phyloP scores from a whole-genome alignment of 2,797 vertebrate genomes.

The Hippocampus kuda region DNA sequence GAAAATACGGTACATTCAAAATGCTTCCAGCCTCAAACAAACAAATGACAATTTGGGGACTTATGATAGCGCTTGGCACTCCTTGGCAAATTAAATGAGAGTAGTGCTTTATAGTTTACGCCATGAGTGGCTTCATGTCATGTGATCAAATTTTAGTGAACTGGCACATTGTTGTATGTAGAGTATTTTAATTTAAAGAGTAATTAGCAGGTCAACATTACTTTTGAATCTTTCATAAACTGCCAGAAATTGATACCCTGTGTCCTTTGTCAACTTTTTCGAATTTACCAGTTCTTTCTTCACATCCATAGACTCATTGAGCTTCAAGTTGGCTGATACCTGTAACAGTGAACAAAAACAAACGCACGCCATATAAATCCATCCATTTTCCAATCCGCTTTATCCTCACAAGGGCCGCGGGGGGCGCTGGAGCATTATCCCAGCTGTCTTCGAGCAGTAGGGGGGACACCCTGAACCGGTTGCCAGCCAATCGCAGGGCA shows the following conservation, averaged over 20 bases:
- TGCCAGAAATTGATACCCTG: background rate
- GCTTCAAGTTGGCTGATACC: slow-evolving; percentile 89
- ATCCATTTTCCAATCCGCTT: too few relatives aligned
- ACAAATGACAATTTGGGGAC: background rate
- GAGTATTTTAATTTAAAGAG: background rate
- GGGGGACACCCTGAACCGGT: too few relatives aligned
- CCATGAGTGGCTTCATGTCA: background rate
- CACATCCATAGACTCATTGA: slow-evolving; percentile 79
- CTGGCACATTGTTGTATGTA: background rate
- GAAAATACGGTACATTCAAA: background rate
- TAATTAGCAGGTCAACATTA: background rate
- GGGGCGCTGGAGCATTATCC: too few relatives aligned
- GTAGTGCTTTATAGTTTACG: background rate
- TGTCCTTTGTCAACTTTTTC: background rate
- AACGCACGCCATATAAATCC: background rate
- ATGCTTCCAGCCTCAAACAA: background rate
- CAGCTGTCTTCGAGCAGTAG: too few relatives aligned
- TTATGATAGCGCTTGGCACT: background rate
- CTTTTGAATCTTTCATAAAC: background rate
- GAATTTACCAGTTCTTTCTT: slow-evolving; percentile 85
- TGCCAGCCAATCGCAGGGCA: too few relatives aligned
- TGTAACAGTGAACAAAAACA: slow-evolving; percentile 32
- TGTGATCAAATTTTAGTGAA: background rate
- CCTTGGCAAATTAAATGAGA: too few relatives aligned
- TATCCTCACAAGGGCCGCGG: too few relatives aligned